A percentile compares a stretch with the other conserved stretches of the same genome.
These are phyloP conservation scores for Lutraria lutraria DNA, from an alignment of 2,888 invertebrate genomes.

Conservation along the genomic window DNA sequence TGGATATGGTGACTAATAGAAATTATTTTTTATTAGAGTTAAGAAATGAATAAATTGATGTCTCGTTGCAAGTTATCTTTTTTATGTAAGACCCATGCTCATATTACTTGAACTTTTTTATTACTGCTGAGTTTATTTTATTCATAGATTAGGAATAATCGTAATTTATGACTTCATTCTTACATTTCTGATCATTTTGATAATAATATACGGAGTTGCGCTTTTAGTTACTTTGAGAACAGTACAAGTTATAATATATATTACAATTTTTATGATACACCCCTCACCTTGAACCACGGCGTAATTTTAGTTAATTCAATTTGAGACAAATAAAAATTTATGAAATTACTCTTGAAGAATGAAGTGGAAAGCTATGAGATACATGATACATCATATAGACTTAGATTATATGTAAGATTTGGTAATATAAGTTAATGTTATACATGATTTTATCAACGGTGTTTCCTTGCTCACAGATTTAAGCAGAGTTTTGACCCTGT, in stretches of 20 bases:
- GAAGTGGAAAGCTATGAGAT: no score
- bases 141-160: neutral
- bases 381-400: no score
- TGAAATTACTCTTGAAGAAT: no score
- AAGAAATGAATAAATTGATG: constrained; percentile 19
- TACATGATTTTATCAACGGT: no score
- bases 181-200: constrained; percentile 9
- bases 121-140: neutral
- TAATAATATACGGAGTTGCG: neutral
- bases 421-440: no score
- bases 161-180: neutral
- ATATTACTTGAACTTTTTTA: neutral
- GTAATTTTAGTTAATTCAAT: no score
- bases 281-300: no score
- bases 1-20: constrained; percentile 5
- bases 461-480: no score
- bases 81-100: neutral
- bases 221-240: neutral
- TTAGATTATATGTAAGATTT: no score
- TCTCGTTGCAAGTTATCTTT: neutral
- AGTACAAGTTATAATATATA: neutral
- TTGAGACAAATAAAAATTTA: no score
- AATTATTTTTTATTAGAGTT: neutral
- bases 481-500: no score
- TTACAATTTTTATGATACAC: no score